A percentile compares a stretch with the other conserved stretches of the same genome.
Evolutionary conservation across 23 tunicate species (phyloP).

Genomic region (Trididemnum clinides): DNA sequence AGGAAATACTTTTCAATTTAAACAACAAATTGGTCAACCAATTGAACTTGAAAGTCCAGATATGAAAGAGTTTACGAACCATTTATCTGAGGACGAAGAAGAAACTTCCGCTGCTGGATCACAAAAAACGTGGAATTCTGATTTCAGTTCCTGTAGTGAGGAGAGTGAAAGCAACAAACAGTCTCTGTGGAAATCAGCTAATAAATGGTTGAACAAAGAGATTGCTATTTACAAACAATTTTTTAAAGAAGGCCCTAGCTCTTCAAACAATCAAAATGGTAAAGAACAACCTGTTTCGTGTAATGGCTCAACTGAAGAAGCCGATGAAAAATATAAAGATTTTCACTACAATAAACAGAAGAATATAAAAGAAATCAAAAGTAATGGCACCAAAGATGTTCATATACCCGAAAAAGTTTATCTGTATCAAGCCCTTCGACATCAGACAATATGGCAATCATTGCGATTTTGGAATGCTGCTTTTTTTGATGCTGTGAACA

Average conservation of each 20-base stretch:
- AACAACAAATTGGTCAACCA: background rate
- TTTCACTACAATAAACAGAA: background rate
- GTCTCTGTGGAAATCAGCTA: conserved; percentile 4
- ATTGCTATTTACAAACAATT: conserved; percentile 28
- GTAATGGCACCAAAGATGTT: background rate
- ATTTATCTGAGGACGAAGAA: background rate
- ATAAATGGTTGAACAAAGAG: conserved; percentile 39
- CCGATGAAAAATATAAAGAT: too few species aligned
- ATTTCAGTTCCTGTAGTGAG: too few species aligned
- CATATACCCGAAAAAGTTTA: conserved; percentile 21
- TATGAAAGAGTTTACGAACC: conserved; percentile 1
- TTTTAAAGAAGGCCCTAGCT: conserved; percentile 35
- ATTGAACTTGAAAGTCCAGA: conserved; percentile 52
- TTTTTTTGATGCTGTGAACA: conserved; percentile 76
- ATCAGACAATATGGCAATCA: conserved; percentile 85
- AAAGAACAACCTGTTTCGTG: background rate
- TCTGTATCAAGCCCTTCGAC: conserved; percentile 56
- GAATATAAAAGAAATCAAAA: background rate
- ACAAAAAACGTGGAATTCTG: too few species aligned
- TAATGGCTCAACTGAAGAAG: too few species aligned
- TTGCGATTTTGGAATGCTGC: conserved; percentile 95
- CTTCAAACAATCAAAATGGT: background rate
- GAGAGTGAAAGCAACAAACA: too few species aligned
- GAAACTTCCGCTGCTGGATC: too few species aligned
- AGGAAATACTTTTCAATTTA: background rate